These are phyloP conservation scores for Oconnorella tubifera DNA, from an alignment of 2,888 invertebrate genomes.

Conservation along the genomic window DNA sequence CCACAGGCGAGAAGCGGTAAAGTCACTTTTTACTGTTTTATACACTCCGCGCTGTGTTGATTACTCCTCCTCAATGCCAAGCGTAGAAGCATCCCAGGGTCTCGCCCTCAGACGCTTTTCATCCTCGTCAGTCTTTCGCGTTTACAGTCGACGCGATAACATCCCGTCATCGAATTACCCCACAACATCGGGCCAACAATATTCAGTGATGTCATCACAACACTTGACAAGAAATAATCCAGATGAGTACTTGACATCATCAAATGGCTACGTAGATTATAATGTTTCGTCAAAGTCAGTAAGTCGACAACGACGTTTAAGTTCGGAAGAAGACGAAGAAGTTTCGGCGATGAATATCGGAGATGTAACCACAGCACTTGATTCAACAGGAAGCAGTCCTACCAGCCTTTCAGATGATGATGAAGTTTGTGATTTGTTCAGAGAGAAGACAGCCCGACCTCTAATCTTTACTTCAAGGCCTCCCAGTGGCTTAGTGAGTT, in stretches of 20 bases:
- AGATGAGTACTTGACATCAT: no score
- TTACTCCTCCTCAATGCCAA: background rate
- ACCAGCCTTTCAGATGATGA: background rate
- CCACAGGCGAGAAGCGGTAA: no score
- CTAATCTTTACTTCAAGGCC: background rate
- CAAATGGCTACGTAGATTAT: no score
- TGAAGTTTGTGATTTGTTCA: background rate
- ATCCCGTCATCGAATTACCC: background rate
- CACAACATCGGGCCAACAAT: background rate
- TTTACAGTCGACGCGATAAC: background rate
- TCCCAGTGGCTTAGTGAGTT: background rate
- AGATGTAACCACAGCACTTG: background rate
- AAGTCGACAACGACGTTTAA: background rate
- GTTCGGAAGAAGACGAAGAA: background rate
- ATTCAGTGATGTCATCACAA: background rate
- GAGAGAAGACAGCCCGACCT: background rate
- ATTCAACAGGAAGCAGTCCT: background rate
- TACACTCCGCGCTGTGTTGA: no score
- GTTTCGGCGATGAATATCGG: background rate
- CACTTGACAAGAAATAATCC: no score
- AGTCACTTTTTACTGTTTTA: no score
- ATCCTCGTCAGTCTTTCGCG: background rate
- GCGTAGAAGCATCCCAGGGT: background rate
- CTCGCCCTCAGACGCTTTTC: background rate
- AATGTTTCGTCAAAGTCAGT: no score